Evolutionary conservation across 2,797 vertebrate species (phyloP).

Genomic region (Megalops cyprinoides): DNA sequence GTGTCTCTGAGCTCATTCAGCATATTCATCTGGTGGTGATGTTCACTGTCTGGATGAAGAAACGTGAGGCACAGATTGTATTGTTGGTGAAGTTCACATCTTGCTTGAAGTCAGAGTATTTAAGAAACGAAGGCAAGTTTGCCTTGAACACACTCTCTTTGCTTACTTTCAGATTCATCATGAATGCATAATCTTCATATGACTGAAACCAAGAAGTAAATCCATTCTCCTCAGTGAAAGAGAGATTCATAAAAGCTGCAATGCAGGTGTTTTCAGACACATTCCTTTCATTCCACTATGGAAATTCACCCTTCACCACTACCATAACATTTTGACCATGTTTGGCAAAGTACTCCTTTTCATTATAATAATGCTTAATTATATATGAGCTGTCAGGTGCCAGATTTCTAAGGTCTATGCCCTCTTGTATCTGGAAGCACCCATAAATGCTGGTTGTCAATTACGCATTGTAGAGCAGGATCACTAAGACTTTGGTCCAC

Average conservation of each 20-base stretch:
- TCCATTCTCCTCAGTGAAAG: slow-evolving; percentile 58
- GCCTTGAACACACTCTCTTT: slow-evolving; percentile 58
- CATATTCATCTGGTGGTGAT: slow-evolving; percentile 71
- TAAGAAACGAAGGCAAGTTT: slow-evolving; percentile 50
- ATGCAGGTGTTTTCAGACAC: slow-evolving; percentile 60
- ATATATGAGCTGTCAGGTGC: slow-evolving; percentile 70
- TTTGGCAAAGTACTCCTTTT: slow-evolving; percentile 67
- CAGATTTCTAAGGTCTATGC: slow-evolving; percentile 72
- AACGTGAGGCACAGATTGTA: slow-evolving; percentile 69
- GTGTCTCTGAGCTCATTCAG: slow-evolving; percentile 57
- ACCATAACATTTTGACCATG: slow-evolving; percentile 78
- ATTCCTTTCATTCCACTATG: slow-evolving; percentile 69
- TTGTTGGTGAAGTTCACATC: slow-evolving; percentile 66
- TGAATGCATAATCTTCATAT: slow-evolving; percentile 51
- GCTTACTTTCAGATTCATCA: slow-evolving; percentile 32
- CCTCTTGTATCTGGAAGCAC: slow-evolving; percentile 70
- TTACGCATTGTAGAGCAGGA: slow-evolving; percentile 61
- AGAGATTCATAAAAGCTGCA: slow-evolving; percentile 57
- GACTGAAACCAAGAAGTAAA: slow-evolving; percentile 71
- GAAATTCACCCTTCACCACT: slow-evolving; percentile 58
- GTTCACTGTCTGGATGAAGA: slow-evolving; percentile 75
- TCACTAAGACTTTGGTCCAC: slow-evolving; percentile 61
- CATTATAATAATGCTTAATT: slow-evolving; percentile 63
- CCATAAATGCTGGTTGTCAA: slow-evolving; percentile 65
- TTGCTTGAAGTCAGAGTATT: slow-evolving; percentile 58